A percentile compares a stretch with the other conserved stretches of the same genome.
phyloP scores from a whole-genome alignment of 2,113 vertebrate genomes.

The Etheostoma spectabile region DNA sequence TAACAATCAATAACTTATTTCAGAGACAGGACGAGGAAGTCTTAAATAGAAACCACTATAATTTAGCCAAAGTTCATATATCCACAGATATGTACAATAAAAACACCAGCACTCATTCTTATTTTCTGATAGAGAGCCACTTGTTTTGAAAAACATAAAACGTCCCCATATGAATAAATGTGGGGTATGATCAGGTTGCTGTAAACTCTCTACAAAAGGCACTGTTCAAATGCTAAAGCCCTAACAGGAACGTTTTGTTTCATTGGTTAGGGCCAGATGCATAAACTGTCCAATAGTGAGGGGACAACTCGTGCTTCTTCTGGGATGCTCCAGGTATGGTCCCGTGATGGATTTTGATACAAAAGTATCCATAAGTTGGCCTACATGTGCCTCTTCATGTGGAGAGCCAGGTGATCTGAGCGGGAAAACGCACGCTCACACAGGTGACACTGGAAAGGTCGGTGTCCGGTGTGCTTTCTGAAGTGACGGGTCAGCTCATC shows the following conservation, averaged over 20 bases:
- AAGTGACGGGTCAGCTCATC: conserved; percentile 93
- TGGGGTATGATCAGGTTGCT: background rate
- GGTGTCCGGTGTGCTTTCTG: conserved; percentile 92
- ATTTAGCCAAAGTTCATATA: conserved; percentile 74
- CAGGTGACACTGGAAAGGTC: conserved; percentile 93
- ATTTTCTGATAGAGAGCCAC: conserved; percentile 44
- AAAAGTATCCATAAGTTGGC: background rate
- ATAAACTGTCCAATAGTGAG: background rate
- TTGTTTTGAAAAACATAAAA: conserved; percentile 2
- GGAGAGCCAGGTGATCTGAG: conserved; percentile 92
- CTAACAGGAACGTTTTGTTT: background rate
- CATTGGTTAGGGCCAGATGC: background rate
- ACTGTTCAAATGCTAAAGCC: background rate
- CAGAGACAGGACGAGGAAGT: conserved; percentile 40
- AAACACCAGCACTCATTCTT: background rate
- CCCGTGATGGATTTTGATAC: background rate
- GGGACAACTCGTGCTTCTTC: background rate
- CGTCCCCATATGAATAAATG: background rate
- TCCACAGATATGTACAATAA: conserved; percentile 61
- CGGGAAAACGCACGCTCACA: conserved; percentile 93
- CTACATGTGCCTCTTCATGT: conserved; percentile 96
- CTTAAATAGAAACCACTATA: conserved; percentile 85
- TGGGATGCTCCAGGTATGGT: background rate
- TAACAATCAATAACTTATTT: conserved; percentile 77
- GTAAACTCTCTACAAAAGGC: conserved; percentile 14